Base-by-base conservation (phyloP, 2,113 vertebrate species). In the Lates calcarifer region DNA sequence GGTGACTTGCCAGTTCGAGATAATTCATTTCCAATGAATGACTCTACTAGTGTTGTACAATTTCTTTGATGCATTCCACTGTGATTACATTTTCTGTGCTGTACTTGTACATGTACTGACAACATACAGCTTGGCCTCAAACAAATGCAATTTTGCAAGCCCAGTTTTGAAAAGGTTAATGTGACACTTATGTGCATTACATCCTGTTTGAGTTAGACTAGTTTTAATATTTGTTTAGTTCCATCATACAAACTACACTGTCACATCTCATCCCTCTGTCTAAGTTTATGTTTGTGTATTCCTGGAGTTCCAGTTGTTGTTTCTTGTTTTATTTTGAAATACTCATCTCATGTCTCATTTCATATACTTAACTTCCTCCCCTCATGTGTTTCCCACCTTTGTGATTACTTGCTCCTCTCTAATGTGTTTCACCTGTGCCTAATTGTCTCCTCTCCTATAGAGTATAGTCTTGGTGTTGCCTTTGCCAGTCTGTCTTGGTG, bases 11-110 rank as follows among this genome's bases (percentile, higher is more conserved):
- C 71, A 77, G 24, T 39, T 39, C 17, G 3, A 20, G 57, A 68
- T 68, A n/a, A 71, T 29, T 64, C n/a, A 74, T 77, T 77, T 82
- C 58, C 79, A 82, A 18, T 5, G 39, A 77, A 75, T 55, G 24
- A n/a, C 58, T 74, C 43, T 17, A 61, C 70, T 66, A 39, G 51
- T 18, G 60, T 79, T 68, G 67, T 35, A 71, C 61, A 6, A 49
- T 45, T 28, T 60, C 24, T 72, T 39, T 49, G 11, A 65, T 70
- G 20, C 22, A 82, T 88, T 72, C 79, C 79, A 61, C 20, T 67
- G 18, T 20, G 15, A 31, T 82, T 31, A 83, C 66, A 63, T 67
- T 62, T 51, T 71, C 20, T 55, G n/a, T 63, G 24, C 33, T 51
- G 20, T 35, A 31, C 2, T 66, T 61, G 53, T 11, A 43, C 47